These are phyloP conservation scores for Peromyscus attwateri DNA, from an alignment of 2,797 vertebrate species.

Conservation along the genomic window DNA sequence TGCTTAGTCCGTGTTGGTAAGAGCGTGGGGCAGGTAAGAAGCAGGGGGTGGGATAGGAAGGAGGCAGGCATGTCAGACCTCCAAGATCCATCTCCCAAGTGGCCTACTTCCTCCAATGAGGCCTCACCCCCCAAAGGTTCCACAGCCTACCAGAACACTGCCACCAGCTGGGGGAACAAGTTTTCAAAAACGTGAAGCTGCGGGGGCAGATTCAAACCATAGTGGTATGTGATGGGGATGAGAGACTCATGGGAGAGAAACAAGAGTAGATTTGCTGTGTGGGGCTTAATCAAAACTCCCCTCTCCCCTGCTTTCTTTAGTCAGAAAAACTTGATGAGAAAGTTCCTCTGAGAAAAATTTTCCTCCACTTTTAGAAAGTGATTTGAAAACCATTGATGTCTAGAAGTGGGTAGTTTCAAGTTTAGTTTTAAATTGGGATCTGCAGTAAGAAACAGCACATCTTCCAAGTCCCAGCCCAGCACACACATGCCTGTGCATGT, in stretches of 20 bases:
- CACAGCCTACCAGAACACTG: neutral
- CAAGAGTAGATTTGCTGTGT: neutral
- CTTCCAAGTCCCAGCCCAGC: neutral
- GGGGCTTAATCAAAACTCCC: neutral
- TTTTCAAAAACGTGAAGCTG: neutral
- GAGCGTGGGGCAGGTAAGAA: neutral
- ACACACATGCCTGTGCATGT: neutral
- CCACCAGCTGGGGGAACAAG: no score
- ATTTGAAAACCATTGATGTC: conserved; percentile 1
- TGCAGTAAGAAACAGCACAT: neutral
- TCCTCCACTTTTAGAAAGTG: neutral
- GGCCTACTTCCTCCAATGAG: neutral
- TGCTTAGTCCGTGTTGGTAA: neutral
- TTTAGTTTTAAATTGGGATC: neutral
- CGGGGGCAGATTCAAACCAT: neutral
- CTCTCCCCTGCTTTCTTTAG: neutral
- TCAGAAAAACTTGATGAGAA: neutral
- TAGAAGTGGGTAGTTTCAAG: conserved; percentile 18
- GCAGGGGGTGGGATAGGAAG: neutral
- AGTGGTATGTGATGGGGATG: neutral
- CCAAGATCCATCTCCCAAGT: neutral
- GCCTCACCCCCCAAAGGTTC: neutral
- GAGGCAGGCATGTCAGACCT: neutral
- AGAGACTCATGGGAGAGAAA: fast-evolving
- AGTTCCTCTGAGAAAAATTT: conserved; percentile 33